Evolutionary conservation across 2,797 vertebrate species (phyloP), one percentile per base, ranked within the genome.

Genomic region (Pachyuromys duprasi): DNA sequence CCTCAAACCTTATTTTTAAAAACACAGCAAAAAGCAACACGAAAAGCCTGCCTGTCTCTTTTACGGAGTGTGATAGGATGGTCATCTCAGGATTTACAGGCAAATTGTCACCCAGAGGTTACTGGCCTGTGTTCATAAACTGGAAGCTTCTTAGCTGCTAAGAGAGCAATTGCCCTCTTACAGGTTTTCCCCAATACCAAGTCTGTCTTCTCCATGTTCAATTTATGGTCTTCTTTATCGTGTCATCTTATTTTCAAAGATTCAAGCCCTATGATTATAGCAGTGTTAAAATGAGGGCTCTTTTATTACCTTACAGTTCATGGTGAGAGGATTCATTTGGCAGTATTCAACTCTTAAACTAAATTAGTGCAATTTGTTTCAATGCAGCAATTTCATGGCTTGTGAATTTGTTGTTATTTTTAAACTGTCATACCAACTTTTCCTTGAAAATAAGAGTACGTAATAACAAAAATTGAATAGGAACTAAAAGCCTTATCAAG

Each of bases 301-400:
- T 96, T 49, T 95, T 96, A 91, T 97, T 95, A 90, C 93, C 39
- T 89, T 93, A 70, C 89, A 69, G 45, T 95, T 92, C 39, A 5
- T 3, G 3, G 93, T 97, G 96, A 97, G 83, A 95, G 36, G 65
- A 97, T 98, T 98, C 96, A 96, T 97, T 97, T 97, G 93, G 67
- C 60, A 96, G 87, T 91, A 96, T 97, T 98, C 93, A 96, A 96
- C 95, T 95, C 53, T 93, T 97, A 53, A 96, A 86, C 62, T 83
- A 98, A 97, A 98, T 98, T 97, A 98, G 96, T 95, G 33, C 94
- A 94, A 97, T 98, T 98, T 98, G 97, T 98, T 98, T 98, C 96
- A 97, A 60, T 95, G 39, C 49, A 74, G 95, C 91, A 96, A 70
- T 94, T 97, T 98, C 95, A 97, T 91, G 96, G 94, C 91, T 98